Evolutionary conservation across 2,113 vertebrate genomes (phyloP).

Genomic region (Nerophis lumbriciformis): DNA sequence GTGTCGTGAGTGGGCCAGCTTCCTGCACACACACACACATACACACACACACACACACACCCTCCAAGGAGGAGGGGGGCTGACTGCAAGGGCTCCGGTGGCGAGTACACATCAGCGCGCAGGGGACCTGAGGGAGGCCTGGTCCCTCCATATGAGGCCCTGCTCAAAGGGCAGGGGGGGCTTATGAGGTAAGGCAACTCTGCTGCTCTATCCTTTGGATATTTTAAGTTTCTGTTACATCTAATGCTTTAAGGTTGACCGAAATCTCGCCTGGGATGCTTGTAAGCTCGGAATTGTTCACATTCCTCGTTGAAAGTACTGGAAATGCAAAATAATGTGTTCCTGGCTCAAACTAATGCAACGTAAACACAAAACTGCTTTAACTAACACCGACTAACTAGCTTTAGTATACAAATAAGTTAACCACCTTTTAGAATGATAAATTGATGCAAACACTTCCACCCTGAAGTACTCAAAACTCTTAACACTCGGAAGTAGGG

Average conservation of each 20-base stretch:
- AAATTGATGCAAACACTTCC: too few relatives aligned
- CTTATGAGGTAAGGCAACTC: constrained; percentile 65
- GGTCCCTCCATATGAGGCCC: constrained; percentile 71
- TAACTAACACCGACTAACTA: too few relatives aligned
- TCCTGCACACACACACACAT: constrained; percentile 41
- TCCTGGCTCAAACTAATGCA: too few relatives aligned
- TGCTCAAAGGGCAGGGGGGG: constrained; percentile 72
- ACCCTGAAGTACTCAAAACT: too few relatives aligned
- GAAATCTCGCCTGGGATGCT: background rate
- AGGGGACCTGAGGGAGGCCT: constrained; percentile 64
- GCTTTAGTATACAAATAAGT: too few relatives aligned
- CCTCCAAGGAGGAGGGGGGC: constrained; percentile 45
- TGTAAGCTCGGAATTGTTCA: too few relatives aligned
- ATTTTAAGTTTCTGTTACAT: background rate
- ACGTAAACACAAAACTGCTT: too few relatives aligned
- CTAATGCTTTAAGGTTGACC: background rate
- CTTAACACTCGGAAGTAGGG: too few relatives aligned
- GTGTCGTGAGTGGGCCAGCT: constrained; percentile 57
- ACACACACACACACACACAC: constrained; percentile 21
- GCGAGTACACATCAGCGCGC: constrained; percentile 66
- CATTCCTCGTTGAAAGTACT: too few relatives aligned
- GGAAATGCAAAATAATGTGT: too few relatives aligned
- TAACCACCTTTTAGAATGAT: too few relatives aligned
- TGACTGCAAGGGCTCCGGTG: constrained; percentile 62
- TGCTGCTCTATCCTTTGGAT: background rate